Evolutionary conservation across 2,888 invertebrate species (phyloP).

Genomic region (Cecidostiba fungosa): DNA sequence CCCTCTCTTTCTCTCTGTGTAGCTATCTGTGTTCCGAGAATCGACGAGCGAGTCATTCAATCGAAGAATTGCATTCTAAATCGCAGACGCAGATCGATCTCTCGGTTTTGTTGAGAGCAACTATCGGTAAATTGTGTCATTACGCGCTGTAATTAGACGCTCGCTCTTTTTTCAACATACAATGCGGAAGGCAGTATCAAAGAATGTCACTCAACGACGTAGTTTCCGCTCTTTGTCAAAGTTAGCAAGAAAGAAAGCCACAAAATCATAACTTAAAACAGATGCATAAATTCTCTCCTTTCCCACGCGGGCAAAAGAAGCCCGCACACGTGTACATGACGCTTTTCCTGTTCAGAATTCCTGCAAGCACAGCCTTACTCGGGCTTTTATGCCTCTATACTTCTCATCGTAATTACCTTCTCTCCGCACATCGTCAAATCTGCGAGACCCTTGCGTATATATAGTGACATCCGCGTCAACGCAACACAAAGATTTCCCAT

Average conservation of each 20-base stretch:
- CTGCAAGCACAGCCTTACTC: neutral
- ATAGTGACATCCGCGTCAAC: neutral
- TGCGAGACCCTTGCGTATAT: too few relatives aligned
- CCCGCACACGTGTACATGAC: neutral
- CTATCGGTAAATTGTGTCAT: slow-evolving; percentile 11
- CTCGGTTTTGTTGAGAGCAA: neutral
- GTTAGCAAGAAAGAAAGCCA: neutral
- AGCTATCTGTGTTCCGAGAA: neutral
- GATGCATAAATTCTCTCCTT: slow-evolving; percentile 1
- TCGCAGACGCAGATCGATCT: neutral
- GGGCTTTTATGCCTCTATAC: neutral
- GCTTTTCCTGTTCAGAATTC: neutral
- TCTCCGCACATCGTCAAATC: slow-evolving; percentile 1
- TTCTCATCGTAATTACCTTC: slow-evolving; percentile 9
- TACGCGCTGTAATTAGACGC: neutral
- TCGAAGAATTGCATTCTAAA: neutral
- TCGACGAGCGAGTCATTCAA: slow-evolving; percentile 15
- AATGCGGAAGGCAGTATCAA: neutral
- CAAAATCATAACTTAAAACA: neutral
- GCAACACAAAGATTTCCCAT: slow-evolving; percentile 51
- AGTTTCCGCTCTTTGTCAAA: slow-evolving; percentile 8
- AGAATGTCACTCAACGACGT: neutral
- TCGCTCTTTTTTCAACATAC: neutral
- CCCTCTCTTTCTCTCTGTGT: neutral
- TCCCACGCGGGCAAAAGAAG: neutral